Base-by-base conservation (phyloP, 2,797 vertebrate species). In the Ispidina lecontei region DNA sequence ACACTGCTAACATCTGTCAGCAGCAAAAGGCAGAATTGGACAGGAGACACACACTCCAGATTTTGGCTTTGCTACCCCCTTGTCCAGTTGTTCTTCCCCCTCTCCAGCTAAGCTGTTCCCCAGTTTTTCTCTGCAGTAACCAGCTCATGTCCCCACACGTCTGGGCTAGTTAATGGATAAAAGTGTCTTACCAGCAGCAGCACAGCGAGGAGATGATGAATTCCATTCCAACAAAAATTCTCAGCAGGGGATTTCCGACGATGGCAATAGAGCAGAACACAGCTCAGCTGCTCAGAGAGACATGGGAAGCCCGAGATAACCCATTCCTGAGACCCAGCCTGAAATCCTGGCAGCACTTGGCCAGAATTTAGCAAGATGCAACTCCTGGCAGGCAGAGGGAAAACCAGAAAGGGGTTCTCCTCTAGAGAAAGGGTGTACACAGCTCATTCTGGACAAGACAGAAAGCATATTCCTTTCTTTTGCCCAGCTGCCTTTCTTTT, bases 141-240 rank as follows among this genome's bases (percentile, higher is more conserved):
- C 73, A 78, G 26, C 62, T 95, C 87, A 71, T 52, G 93, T 90
- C 86, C 80, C 52, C 58, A 84, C 92, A 87, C 0, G 87, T 15
- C 94, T 69, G 33, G 70, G 75, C 49, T 79, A 84, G 46, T 67
- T 46, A 79, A 87, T 19, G 58, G 23, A 88, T 33, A 87, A 85
- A 87, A 90, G 16, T 68, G 54, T 89, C 93, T 96, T 95, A 93
- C 93, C 95, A 96, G 90, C 80, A 92, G 88, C 94, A 91, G 90
- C 79, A 69, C 41, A 89, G 88, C 0, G 64, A 94, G 90, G 93
- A 95, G 90, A 93, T 59, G 91, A 96, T 72, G 62, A 95, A 96
- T 96, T 96, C 94, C 94, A 96, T 96, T 95, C 88, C 87, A 91
- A 55, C 54, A 87, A 86, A 93, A 93, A 91, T 63, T 73, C 77